Conservation (phyloP, 1,140 invertebrate species). For the Ptiloglossa arizonensis region DNA sequence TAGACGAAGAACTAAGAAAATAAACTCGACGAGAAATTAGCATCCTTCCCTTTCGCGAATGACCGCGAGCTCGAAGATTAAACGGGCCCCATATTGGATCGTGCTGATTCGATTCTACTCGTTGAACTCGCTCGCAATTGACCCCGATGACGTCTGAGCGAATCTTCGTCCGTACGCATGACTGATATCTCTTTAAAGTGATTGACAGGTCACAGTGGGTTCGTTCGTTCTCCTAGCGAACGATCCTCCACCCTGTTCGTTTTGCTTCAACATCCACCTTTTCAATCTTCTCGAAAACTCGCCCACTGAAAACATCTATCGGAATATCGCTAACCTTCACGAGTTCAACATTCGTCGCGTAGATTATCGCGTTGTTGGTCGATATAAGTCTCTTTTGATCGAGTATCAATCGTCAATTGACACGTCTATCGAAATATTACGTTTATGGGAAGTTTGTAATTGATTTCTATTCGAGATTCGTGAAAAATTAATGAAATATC, state of each 20-base stretch:
- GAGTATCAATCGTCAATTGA: not conserved
- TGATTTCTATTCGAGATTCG: no score
- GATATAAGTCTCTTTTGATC: not conserved
- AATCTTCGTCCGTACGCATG: slow-evolving; percentile 32
- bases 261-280: slow-evolving; percentile 2
- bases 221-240: not conserved
- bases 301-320: no score
- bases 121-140: slow-evolving; percentile 34
- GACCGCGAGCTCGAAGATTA: not conserved
- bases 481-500: no score
- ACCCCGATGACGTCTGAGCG: slow-evolving; percentile 36
- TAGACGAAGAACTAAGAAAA: not conserved
- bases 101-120: slow-evolving; percentile 42
- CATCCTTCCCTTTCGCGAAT: not conserved
- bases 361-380: not conserved
- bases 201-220: slow-evolving; percentile 13
- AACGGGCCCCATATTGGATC: slow-evolving; percentile 32
- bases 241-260: not conserved
- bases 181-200: slow-evolving; percentile 41
- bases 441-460: no score
- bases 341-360: not conserved
- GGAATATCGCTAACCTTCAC: not conserved
- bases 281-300: slow-evolving; percentile 14
- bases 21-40: slow-evolving; percentile 7
- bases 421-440: not conserved